Conservation (phyloP, 1,140 invertebrate genomes). For the Nymphalis io region DNA sequence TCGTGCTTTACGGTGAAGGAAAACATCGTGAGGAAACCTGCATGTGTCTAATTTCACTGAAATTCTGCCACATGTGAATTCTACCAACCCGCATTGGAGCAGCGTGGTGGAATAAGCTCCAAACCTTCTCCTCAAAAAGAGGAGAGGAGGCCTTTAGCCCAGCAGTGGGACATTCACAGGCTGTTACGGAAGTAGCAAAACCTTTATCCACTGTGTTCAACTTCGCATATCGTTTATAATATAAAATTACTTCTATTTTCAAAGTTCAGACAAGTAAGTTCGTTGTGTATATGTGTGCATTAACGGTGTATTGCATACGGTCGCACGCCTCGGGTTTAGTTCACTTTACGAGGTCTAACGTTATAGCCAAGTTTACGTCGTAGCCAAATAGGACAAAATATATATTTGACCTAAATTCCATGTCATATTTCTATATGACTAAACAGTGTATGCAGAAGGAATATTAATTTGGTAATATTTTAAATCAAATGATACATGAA, state of each 20-base stretch:
- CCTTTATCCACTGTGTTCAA: background rate
- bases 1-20: no score
- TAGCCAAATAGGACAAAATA: constrained; percentile 50
- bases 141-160: no score
- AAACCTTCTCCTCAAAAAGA: no score
- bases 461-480: background rate
- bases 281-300: background rate
- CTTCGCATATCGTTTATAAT: background rate
- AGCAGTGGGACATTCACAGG: no score
- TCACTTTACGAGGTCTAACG: constrained; percentile 24
- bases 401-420: constrained; percentile 43
- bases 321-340: constrained; percentile 13
- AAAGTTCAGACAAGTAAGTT: constrained; percentile 10
- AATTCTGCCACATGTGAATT: no score
- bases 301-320: constrained; percentile 14
- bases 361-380: constrained; percentile 44
- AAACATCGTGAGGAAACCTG: no score
- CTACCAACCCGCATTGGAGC: no score
- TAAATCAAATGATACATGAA: background rate
- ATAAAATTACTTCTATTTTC: background rate
- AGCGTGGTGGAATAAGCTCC: no score
- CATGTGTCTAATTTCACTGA: no score
- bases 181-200: no score
- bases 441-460: background rate
- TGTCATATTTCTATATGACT: background rate